These are phyloP conservation scores for Tethya wilhelma DNA, from an alignment of 37 sponge, comb jelly and placozoan genomes.

Conservation along the genomic window DNA sequence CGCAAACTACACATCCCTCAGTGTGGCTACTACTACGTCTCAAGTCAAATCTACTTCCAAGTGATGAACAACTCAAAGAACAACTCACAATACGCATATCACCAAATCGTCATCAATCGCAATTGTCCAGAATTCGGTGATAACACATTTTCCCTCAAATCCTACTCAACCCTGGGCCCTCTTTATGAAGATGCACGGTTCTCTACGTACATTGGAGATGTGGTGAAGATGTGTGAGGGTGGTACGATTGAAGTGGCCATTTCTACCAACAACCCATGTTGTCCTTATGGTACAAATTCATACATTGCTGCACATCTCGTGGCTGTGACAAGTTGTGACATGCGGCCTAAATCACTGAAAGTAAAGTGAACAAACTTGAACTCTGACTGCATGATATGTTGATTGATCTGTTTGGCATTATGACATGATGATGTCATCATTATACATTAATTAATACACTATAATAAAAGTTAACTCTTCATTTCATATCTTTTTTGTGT, in stretches of 20 bases:
- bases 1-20: conserved; percentile 18
- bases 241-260: conserved; percentile 17
- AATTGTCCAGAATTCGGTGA: neutral
- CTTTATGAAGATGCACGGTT: neutral
- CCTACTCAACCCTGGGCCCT: neutral
- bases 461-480: no score
- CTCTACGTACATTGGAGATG: conserved; percentile 10
- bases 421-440: no score
- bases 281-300: conserved; percentile 42
- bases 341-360: no score
- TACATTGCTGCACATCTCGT: no score
- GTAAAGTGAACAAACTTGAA: no score
- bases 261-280: conserved; percentile 6
- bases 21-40: conserved; percentile 55
- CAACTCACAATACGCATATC: neutral
- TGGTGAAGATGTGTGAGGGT: conserved; percentile 37
- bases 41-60: conserved; percentile 38
- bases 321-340: no score
- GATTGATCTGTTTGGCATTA: no score
- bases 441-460: no score
- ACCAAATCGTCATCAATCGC: neutral
- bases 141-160: neutral
- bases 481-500: no score
- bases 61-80: neutral
- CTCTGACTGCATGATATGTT: no score